Conservation (phyloP, 2,888 invertebrate genomes). For the Callinectes sapidus region DNA sequence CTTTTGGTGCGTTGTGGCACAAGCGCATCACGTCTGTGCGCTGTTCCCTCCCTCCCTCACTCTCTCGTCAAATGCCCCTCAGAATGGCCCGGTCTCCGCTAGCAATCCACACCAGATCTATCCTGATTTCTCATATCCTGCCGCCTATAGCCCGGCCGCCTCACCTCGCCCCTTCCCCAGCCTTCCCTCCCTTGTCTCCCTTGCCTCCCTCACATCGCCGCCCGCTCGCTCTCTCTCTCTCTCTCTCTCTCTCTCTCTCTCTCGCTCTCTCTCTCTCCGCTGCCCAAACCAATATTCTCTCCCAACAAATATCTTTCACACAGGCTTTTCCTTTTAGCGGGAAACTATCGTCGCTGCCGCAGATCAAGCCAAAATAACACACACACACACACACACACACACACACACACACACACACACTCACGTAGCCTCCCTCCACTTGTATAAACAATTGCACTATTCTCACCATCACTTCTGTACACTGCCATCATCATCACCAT, state of each 20-base stretch:
- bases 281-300: constrained; percentile 23
- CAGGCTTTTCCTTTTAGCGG: not conserved
- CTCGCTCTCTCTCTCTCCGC: not conserved
- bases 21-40: not conserved
- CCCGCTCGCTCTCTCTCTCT: not conserved
- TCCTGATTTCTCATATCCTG: constrained; percentile 28
- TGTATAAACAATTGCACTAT: not conserved
- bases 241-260: not conserved
- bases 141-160: not conserved
- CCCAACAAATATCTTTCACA: not conserved
- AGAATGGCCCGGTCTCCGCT: not conserved
- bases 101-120: constrained; percentile 22
- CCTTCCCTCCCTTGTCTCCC: not conserved
- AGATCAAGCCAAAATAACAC: not conserved
- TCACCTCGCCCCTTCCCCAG: not conserved
- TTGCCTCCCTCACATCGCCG: not conserved
- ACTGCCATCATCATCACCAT: not conserved
- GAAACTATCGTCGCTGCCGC: not conserved
- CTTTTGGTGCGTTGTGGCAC: not conserved
- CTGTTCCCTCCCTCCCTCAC: not conserved
- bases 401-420: not conserved
- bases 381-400: no score
- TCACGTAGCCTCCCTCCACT: not conserved
- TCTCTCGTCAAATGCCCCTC: not conserved
- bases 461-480: not conserved